Base-by-base conservation (phyloP, 2,888 invertebrate genomes). In the Caenorhabditis zanzibari region DNA sequence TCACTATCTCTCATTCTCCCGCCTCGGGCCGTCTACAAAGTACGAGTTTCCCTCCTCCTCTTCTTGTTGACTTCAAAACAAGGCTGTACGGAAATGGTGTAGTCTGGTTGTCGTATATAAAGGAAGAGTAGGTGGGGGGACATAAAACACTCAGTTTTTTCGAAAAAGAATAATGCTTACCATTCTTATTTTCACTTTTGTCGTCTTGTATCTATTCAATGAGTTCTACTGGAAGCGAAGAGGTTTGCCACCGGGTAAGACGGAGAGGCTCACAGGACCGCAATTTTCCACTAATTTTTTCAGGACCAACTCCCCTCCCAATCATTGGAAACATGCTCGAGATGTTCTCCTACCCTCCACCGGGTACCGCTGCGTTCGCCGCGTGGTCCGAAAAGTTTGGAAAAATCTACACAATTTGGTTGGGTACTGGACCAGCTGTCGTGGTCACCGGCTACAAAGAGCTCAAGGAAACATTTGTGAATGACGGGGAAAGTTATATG, bases 201-300 rank as follows among this genome's bases (percentile, higher is more conserved):
- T 22, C n/a, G 32, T 64, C 9, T 1, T 66, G 2, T 77, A 59
- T n/a, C 32, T 76, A 7, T 80, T 86, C 58, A 49, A 86, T 68
- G 79, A 86, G 26, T 58, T 81, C 10, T 84, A 84, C 35, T 86
- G 86, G 86, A 86, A 82, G 26, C n/a, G 86, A 52, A 41, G 86
- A 58, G 61, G 69, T 19, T 56, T 72, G 24, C 86, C 86, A n/a
- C 76, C 83, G 63, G 85, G 85, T 83, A 59, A n/a, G 16, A 12
- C 10, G 12, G n/a, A n/a, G 6, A 4, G 16, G 41, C 44, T 12
- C 10, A 22, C 1, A 16, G 1, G 5, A 12, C 32, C 32, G 58
- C 14, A 32, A 58, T 4, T 3, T 7, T 14, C 3, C 28, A 5
- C n/a, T 9, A 54, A 12, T 2, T n/a, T n/a, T 24, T 76, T 49